phyloP scores from a whole-genome alignment of 2,888 invertebrate species.

The Uloborus plumipes region DNA sequence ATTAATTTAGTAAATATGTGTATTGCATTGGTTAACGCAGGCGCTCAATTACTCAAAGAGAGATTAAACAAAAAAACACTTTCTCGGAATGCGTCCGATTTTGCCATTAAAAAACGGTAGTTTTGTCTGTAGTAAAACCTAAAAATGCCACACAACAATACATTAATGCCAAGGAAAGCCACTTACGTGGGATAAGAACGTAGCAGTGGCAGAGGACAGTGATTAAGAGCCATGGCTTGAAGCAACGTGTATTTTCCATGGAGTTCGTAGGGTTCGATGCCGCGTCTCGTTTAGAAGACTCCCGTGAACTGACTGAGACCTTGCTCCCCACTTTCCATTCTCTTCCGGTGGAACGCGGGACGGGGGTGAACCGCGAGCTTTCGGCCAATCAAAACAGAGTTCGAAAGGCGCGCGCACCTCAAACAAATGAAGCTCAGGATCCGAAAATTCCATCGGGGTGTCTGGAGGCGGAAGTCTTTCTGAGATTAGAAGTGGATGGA shows the following conservation, averaged over 20 bases:
- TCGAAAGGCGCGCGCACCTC: conserved; percentile 48
- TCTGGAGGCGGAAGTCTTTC: no score
- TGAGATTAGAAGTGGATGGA: no score
- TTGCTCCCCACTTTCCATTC: conserved; percentile 3
- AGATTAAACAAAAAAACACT: no score
- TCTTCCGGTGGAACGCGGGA: neutral
- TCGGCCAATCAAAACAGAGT: conserved; percentile 25
- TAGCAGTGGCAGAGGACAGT: conserved; percentile 17
- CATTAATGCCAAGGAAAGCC: neutral
- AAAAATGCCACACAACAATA: no score
- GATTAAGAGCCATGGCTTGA: conserved; percentile 18
- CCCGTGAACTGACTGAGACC: conserved; percentile 17
- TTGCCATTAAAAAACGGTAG: no score
- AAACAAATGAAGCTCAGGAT: neutral
- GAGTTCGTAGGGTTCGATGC: neutral
- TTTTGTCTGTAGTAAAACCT: no score
- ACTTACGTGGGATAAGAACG: conserved; percentile 44
- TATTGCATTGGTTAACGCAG: no score
- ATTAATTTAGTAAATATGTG: no score
- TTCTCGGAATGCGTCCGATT: no score
- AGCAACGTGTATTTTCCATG: conserved; percentile 31
- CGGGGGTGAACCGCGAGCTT: conserved; percentile 3
- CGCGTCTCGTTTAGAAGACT: conserved; percentile 10
- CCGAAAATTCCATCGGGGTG: no score
- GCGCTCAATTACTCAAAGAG: no score